phyloP scores from a whole-genome alignment of 1,140 invertebrate species.

The Drosophila subobscura region DNA sequence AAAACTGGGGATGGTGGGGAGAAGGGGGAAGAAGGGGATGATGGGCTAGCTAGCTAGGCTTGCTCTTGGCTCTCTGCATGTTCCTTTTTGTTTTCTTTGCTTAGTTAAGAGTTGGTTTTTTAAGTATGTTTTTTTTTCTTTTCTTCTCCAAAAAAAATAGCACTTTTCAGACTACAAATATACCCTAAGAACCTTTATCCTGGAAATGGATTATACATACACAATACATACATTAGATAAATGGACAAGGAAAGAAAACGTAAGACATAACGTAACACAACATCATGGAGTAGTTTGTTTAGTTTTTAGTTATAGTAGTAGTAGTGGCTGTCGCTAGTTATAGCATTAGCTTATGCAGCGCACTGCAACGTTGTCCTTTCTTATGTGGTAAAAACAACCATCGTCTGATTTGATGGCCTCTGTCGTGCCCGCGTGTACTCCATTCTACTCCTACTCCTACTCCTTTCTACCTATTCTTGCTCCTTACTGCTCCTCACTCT shows the following conservation, averaged over 20 bases:
- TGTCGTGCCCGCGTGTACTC: neutral
- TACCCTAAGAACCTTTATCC: constrained; percentile 69
- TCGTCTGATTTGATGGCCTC: constrained; percentile 12
- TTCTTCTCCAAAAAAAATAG: constrained; percentile 55
- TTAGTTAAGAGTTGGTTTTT: neutral
- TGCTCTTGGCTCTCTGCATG: constrained; percentile 21
- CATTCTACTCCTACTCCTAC: neutral
- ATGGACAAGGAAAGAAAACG: constrained; percentile 29
- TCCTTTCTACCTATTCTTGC: neutral
- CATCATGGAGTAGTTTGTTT: constrained; percentile 35
- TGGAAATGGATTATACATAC: constrained; percentile 64
- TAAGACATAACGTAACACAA: constrained; percentile 36
- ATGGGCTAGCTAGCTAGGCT: constrained; percentile 38
- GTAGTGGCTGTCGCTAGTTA: constrained; percentile 22
- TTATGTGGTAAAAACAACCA: constrained; percentile 26
- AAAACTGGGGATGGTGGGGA: neutral
- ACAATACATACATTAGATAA: constrained; percentile 31
- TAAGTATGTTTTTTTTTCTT: neutral
- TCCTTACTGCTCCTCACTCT: neutral
- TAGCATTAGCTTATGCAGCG: constrained; percentile 31
- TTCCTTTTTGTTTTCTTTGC: constrained; percentile 8
- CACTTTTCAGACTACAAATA: constrained; percentile 62
- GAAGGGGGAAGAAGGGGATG: too few species aligned
- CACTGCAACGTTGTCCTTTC: constrained; percentile 40
- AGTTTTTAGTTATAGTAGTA: constrained; percentile 6